Evolutionary conservation across 2,113 vertebrate genomes (phyloP).

Genomic region (Xyrauchen texanus): DNA sequence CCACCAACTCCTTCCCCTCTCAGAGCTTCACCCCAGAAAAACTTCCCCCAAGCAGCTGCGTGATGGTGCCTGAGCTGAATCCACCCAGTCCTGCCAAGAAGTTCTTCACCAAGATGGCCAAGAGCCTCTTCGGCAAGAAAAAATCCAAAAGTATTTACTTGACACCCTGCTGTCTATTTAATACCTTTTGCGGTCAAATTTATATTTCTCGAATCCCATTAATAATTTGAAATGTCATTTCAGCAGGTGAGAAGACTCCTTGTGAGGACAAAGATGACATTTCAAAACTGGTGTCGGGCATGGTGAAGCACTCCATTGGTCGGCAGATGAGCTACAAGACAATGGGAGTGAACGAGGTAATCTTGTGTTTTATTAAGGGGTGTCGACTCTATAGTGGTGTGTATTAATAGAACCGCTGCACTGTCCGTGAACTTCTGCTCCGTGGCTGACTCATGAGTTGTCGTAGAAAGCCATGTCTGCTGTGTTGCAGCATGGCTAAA

Average conservation of each 20-base stretch:
- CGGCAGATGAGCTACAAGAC: constrained; percentile 88
- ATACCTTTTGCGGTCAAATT: too few relatives aligned
- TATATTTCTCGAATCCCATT: background rate
- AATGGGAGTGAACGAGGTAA: constrained; percentile 81
- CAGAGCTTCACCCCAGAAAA: constrained; percentile 92
- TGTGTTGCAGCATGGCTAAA: background rate
- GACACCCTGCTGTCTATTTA: background rate
- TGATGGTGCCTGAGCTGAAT: constrained; percentile 89
- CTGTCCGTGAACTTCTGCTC: too few relatives aligned
- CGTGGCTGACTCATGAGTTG: too few relatives aligned
- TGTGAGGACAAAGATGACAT: constrained; percentile 86
- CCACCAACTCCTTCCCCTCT: background rate
- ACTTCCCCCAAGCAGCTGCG: constrained; percentile 90
- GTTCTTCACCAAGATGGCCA: constrained; percentile 93
- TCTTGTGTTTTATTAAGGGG: background rate
- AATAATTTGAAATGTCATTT: constrained; percentile 22
- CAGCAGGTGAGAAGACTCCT: constrained; percentile 81
- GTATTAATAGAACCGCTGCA: too few relatives aligned
- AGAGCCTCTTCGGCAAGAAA: constrained; percentile 91
- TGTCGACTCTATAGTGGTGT: too few relatives aligned
- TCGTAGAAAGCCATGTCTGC: background rate
- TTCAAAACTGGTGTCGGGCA: constrained; percentile 88
- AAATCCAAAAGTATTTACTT: constrained; percentile 82
- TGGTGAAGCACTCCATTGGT: constrained; percentile 89
- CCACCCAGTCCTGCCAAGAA: constrained; percentile 90